These are phyloP conservation scores for Lineus longissimus DNA, from an alignment of 1,140 invertebrate species.

Conservation along the genomic window DNA sequence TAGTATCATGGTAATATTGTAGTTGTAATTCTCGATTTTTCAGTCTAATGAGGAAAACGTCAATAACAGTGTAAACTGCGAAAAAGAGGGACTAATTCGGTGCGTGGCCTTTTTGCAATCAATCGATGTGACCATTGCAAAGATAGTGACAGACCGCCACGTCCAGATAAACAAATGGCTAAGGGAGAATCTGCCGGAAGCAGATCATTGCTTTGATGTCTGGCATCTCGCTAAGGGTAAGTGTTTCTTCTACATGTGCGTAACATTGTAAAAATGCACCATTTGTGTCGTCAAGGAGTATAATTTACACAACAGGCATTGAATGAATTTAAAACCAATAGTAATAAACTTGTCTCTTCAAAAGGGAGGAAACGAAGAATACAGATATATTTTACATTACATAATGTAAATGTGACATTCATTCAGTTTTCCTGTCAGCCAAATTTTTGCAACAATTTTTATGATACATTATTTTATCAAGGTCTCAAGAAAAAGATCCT, in stretches of 20 bases:
- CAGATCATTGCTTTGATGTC: slow-evolving; percentile 4
- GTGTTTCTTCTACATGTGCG: neutral
- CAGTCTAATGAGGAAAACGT: slow-evolving; percentile 5
- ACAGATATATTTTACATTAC: too few relatives aligned
- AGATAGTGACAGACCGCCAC: slow-evolving; percentile 2
- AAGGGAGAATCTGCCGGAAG: neutral
- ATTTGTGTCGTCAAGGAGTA: too few relatives aligned
- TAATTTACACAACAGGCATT: too few relatives aligned
- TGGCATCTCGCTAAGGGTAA: slow-evolving; percentile 4
- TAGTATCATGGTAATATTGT: too few relatives aligned
- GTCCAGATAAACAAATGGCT: slow-evolving; percentile 7
- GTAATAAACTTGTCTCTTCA: too few relatives aligned
- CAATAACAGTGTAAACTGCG: neutral
- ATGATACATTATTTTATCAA: neutral
- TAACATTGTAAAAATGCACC: neutral
- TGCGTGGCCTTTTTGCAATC: neutral
- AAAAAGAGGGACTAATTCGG: neutral
- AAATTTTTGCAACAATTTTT: too few relatives aligned
- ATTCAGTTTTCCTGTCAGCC: too few relatives aligned
- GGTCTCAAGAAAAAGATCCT: slow-evolving; percentile 1
- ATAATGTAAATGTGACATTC: too few relatives aligned
- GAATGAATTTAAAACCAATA: too few relatives aligned
- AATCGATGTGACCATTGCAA: neutral
- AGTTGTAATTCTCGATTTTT: too few relatives aligned
- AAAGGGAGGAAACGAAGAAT: too few relatives aligned